Conservation (phyloP, 2,888 invertebrate genomes). For the Himalopsyche japonica region DNA sequence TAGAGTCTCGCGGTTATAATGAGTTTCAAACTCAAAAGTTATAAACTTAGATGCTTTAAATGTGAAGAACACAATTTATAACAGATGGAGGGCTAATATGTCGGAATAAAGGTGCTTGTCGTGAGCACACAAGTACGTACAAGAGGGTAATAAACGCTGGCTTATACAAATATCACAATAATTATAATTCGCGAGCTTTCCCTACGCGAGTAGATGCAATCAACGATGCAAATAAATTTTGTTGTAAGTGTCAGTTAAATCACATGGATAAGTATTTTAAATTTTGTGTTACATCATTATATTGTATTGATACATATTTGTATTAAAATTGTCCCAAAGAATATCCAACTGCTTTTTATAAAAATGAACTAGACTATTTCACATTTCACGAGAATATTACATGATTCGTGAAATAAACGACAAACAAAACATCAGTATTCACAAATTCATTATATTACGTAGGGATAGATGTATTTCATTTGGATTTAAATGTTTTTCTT, state of each 20-base stretch:
- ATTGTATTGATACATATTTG: no score
- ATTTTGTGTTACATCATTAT: no score
- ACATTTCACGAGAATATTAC: no score
- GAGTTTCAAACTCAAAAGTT: conserved; percentile 37
- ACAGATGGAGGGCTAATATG: conserved; percentile 35
- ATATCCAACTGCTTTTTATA: no score
- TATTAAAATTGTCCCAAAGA: no score
- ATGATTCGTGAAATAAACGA: no score
- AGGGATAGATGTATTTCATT: no score
- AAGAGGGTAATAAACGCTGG: not conserved
- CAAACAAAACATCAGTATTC: no score
- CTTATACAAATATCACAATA: not conserved
- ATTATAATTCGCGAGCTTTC: not conserved
- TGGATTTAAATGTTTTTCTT: no score
- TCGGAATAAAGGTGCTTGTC: conserved; percentile 36
- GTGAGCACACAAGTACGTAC: conserved; percentile 5
- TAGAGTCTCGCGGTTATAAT: conserved; percentile 30
- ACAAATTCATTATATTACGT: no score
- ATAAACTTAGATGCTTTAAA: conserved; percentile 39
- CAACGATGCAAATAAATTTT: not conserved
- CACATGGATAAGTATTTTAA: not conserved
- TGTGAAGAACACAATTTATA: conserved; percentile 40
- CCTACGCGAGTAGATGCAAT: not conserved
- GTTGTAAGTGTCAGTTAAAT: not conserved
- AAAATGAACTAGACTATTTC: no score